phyloP scores from a whole-genome alignment of 2,888 invertebrate species.

The Muscina levida region DNA sequence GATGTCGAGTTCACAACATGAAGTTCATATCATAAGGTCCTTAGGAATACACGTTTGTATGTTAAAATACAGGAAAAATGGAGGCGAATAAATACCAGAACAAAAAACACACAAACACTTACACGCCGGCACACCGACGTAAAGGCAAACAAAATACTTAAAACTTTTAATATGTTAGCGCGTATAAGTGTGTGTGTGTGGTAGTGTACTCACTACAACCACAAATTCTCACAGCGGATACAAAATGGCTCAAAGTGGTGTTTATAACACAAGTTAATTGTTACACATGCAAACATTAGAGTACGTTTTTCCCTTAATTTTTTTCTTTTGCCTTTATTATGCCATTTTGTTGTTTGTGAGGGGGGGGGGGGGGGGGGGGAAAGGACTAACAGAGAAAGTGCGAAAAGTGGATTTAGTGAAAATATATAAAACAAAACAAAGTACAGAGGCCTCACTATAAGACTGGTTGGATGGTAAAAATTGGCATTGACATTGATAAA shows the following conservation, averaged over 20 bases:
- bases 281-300: slow-evolving; percentile 20
- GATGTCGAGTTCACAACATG: slow-evolving; percentile 37
- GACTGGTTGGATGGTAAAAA: too few relatives aligned
- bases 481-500: too few relatives aligned
- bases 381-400: too few relatives aligned
- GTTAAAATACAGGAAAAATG: not conserved
- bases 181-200: not conserved
- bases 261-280: slow-evolving; percentile 5
- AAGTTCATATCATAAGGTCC: slow-evolving; percentile 54
- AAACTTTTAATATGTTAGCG: slow-evolving; percentile 13
- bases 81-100: slow-evolving; percentile 24
- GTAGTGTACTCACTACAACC: not conserved
- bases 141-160: slow-evolving; percentile 25
- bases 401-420: too few relatives aligned
- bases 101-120: not conserved
- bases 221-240: not conserved
- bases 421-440: too few relatives aligned
- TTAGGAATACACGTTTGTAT: slow-evolving; percentile 12
- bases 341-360: too few relatives aligned
- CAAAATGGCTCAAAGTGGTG: not conserved
- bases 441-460: too few relatives aligned
- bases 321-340: slow-evolving; percentile 6
- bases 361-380: too few relatives aligned
- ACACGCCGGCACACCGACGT: not conserved
- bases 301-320: not conserved